These are phyloP conservation scores for Psilanteris sp. DNA, from an alignment of 1,140 invertebrate species.

Conservation along the genomic window DNA sequence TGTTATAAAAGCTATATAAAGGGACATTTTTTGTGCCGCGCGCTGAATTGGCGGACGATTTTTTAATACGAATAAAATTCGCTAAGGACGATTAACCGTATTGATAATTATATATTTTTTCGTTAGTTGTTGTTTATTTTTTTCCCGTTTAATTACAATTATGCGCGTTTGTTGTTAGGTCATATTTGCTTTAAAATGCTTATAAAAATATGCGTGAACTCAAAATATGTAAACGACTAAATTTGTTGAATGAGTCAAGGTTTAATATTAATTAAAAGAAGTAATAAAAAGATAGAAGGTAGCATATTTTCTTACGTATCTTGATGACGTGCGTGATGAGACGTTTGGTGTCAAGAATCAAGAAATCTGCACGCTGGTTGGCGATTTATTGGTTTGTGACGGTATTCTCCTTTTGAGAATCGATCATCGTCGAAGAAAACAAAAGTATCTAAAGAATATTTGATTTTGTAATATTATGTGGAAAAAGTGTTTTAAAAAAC, in stretches of 20 bases:
- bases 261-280: slow-evolving; percentile 45
- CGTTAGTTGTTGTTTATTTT: no score
- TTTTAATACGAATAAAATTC: no score
- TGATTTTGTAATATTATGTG: no score
- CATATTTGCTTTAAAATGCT: slow-evolving; percentile 26
- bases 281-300: slow-evolving; percentile 54
- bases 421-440: slow-evolving; percentile 36
- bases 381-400: slow-evolving; percentile 40
- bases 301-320: slow-evolving; percentile 30
- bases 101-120: no score
- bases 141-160: background rate
- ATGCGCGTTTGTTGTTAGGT: slow-evolving; percentile 14
- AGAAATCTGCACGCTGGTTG: slow-evolving; percentile 28
- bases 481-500: no score
- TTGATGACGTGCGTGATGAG: slow-evolving; percentile 55
- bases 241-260: slow-evolving; percentile 53
- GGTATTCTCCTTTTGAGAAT: slow-evolving; percentile 39
- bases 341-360: slow-evolving; percentile 56
- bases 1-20: no score
- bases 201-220: slow-evolving; percentile 24
- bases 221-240: slow-evolving; percentile 51
- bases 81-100: no score
- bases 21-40: no score
- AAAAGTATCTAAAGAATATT: slow-evolving; percentile 12
- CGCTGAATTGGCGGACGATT: no score